Base-by-base conservation (phyloP, 2,888 invertebrate genomes). In the Lamellibrachia satsuma region DNA sequence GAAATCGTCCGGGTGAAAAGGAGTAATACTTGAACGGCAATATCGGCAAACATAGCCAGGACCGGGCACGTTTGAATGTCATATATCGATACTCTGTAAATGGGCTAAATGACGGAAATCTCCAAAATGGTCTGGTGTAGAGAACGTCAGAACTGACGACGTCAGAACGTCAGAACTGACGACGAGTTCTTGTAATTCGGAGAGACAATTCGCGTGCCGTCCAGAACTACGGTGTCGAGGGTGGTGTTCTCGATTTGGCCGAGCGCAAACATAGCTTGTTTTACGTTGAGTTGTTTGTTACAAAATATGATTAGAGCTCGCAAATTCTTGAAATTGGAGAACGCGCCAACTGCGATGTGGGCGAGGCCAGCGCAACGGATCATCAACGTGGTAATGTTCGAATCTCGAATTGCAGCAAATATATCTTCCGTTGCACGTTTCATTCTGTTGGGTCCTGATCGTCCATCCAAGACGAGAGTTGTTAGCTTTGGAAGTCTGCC, bases 271-370 rank as follows among this genome's bases (percentile, higher is more conserved):
- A 75, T n/a, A 6, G 75, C 75, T 75, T 75, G 15, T 22, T 75
- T 75, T 75, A 75, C 75, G 15, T 75, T 22, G 22, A 75, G 22
- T 75, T 75, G 15, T 15, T 75, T 75, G 75, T 15, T 6, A 22
- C n/a, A n/a, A 15, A 75, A 15, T 15, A 75, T 39, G 39, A 39
- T 75, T 22, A 75, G n/a, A 15, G 22, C 75, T 75, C 75, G 75
- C 75, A 75, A 75, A n/a, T 75, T 75, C 75, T 75, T 75, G 75
- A 75, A 75, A n/a, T 75, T 75, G 75, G 75, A 75, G 22, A 75
- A 75, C 22, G 75, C 22, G 22, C 75, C 75, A 75, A n/a, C 22
- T 11, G 15, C 75, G 75, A 75, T 75, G 22, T 75, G 22, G 75
- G 22, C 6, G 75, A 75, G 22, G 22, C 3, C 1, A 0, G 75